Evolutionary conservation across 2,888 invertebrate genomes (phyloP), one percentile per base, ranked within the genome.

Genomic region (Philereme vetulata): DNA sequence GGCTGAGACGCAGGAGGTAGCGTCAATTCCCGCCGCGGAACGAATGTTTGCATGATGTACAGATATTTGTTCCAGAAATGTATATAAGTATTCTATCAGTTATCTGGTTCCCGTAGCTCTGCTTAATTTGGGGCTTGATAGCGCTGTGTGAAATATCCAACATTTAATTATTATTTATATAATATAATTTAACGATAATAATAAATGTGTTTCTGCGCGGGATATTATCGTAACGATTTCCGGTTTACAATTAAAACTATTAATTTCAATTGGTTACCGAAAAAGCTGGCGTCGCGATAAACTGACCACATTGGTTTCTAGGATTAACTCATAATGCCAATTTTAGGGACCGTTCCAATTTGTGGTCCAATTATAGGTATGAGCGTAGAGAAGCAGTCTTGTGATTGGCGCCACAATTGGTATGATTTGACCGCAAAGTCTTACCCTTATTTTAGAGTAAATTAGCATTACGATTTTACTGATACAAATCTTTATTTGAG

Each of bases 271-370:
- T 60, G 55, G 45, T 51, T 49, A 54, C 46, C 54, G 47, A 47
- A 51, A 49, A 57, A 52, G 58, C 51, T 47, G 8, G 21, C 46
- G 33, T 32, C 8, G n/a, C 46, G 10, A 36, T 58, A 36, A 58
- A 58, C 50, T 52, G 51, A 57, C 62, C 54, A 57, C 56, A 62
- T 56, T 56, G 61, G 61, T 56, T 61, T 61, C 48, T 57, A 54
- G 52, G 34, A 45, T 56, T 56, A 35, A 42, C 36, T 50, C 36
- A 50, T 56, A 43, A 51, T 45, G 36, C 32, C 35, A 5, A 34
- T 44, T 56, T 56, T 50, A 43, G 50, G n/a, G 43, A 10, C 10
- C 45, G 38, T 36, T 4, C 36, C 40, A 9, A 8, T 53, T 47
- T 38, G 46, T 38, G 46, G 33, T 47, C 47, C 0, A 40, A 38